Base-by-base conservation (phyloP, 1,140 invertebrate species). In the Acromyrmex charruanus region DNA sequence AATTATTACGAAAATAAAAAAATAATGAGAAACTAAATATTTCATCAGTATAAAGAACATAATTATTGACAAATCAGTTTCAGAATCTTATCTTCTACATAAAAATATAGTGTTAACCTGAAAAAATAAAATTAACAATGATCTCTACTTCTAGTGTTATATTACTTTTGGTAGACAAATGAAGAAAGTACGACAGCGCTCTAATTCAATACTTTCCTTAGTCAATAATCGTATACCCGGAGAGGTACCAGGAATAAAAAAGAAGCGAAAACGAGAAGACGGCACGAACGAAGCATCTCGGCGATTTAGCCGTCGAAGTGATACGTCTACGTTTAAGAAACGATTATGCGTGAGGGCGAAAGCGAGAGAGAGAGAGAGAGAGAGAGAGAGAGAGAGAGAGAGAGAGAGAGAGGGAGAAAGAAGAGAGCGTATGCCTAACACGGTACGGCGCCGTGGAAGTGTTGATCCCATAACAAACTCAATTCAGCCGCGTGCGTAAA, bases 401-500 rank as follows among this genome's bases (percentile, higher is more conserved):
- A 28, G 28, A 28, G 28, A 28, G 28, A 28, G 28, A 28, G 28
- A 28, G 28, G 2, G 28, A 28, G 28, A 28, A 3, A 28, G 28
- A 31, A 69, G 66, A 69, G 63, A 88, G 51, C 87, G 88, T 90
- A 87, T 85, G 88, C 86, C 88, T 81, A 88, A 88, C 88, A 61
- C 84, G 65, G 80, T 31, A 63, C 74, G 80, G 55, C 58, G 86
- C 66, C 84, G 86, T 90, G 86, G 61, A 91, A 93, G 91, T 93
- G 90, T 91, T 92, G 86, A 92, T 93, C 90, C 87, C 88, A 92
- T 92, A 93, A 92, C 89, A 92, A 90, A 91, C 91, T 93, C 91
- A 93, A 93, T 92, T 90, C 86, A 79, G 79, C 79, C 49, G 88
- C 86, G 82, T 85, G 87, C 87, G 91, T 93, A 93, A 94, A 92